Conservation (phyloP, 2,113 vertebrate species). For the Gopherus evgoodei region DNA sequence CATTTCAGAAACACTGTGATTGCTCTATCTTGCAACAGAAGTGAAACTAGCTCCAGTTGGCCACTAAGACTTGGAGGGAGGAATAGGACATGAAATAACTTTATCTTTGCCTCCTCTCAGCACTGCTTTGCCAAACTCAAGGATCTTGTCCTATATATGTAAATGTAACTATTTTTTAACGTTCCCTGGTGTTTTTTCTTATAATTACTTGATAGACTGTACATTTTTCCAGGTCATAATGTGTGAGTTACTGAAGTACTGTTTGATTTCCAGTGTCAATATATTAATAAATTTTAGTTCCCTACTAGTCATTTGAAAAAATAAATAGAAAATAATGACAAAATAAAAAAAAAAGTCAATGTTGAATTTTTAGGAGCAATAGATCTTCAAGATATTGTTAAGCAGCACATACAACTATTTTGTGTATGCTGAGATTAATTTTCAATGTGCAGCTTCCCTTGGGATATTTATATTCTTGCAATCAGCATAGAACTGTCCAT, state of each 20-base stretch:
- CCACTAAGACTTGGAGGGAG: not conserved
- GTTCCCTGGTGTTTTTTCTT: not conserved
- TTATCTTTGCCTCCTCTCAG: not conserved
- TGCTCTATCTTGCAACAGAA: not conserved
- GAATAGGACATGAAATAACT: not conserved
- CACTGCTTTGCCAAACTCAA: not conserved
- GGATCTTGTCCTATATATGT: not conserved
- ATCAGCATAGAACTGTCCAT: conserved; percentile 84
- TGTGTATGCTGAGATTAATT: conserved; percentile 83
- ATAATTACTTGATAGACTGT: not conserved
- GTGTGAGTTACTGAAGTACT: not conserved
- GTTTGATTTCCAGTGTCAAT: not conserved
- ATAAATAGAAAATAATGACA: conserved; percentile 33
- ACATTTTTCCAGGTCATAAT: not conserved
- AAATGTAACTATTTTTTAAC: not conserved
- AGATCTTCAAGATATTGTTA: conserved; percentile 69
- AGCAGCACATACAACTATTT: conserved; percentile 78
- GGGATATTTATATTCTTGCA: conserved; percentile 86
- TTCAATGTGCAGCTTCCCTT: conserved; percentile 79
- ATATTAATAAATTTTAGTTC: conserved; percentile 14
- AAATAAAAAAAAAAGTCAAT: conserved; percentile 26
- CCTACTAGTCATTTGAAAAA: conserved; percentile 44
- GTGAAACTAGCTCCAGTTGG: not conserved
- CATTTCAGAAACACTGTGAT: not conserved
- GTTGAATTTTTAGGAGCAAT: conserved; percentile 62